phyloP scores from a whole-genome alignment of 2,113 vertebrate genomes.

The Silurus meridionalis region DNA sequence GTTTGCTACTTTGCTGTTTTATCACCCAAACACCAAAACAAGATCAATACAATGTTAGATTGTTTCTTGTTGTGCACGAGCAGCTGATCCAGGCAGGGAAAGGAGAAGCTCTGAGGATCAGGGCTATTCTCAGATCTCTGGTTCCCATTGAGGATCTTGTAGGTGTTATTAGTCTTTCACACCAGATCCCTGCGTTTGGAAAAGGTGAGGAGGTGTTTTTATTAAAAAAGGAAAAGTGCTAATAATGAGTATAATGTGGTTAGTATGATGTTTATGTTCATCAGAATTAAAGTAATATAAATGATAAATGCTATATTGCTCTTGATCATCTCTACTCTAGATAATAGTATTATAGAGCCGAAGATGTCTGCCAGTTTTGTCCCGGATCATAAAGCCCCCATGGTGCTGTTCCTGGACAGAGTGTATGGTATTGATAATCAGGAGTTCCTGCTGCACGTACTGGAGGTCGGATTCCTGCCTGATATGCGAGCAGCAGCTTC shows the following conservation, averaged over 20 bases:
- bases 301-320: background rate
- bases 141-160: slow-evolving; percentile 91
- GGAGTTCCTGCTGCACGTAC: slow-evolving; percentile 87
- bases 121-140: slow-evolving; percentile 88
- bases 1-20: too few relatives aligned
- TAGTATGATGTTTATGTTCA: background rate
- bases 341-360: slow-evolving; percentile 87
- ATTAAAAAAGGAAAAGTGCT: background rate
- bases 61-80: slow-evolving; percentile 20
- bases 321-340: slow-evolving; percentile 58
- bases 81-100: slow-evolving; percentile 91
- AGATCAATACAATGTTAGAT: background rate
- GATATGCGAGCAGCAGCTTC: slow-evolving; percentile 94
- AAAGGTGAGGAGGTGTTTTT: slow-evolving; percentile 77
- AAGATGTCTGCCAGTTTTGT: slow-evolving; percentile 95
- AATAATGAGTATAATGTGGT: background rate
- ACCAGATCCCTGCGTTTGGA: slow-evolving; percentile 88
- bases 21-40: too few relatives aligned
- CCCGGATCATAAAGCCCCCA: slow-evolving; percentile 92
- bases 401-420: slow-evolving; percentile 93
- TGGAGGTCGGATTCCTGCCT: slow-evolving; percentile 92
- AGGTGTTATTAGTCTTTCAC: slow-evolving; percentile 88
- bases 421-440: slow-evolving; percentile 94
- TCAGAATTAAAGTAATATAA: background rate
- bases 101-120: slow-evolving; percentile 88